These are phyloP conservation scores for Chiroxiphia lanceolata DNA, from an alignment of 2,797 vertebrate species.

Conservation along the genomic window DNA sequence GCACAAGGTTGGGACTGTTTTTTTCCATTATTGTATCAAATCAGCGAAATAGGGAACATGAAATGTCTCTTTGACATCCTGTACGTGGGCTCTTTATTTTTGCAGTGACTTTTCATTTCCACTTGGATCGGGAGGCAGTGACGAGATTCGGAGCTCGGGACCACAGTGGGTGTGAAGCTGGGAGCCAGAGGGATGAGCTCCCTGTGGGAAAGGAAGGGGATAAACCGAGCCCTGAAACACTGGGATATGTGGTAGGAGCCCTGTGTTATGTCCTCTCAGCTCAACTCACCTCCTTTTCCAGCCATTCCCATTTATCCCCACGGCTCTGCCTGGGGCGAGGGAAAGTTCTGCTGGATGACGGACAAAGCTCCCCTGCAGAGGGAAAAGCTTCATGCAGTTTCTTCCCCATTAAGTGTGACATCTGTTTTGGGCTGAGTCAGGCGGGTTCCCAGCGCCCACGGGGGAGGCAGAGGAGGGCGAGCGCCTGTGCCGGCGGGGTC, in stretches of 20 bases:
- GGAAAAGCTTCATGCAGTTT: not conserved
- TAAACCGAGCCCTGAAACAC: not conserved
- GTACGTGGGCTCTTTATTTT: not conserved
- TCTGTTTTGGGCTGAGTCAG: constrained; percentile 16
- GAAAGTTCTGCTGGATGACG: not conserved
- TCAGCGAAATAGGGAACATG: not conserved
- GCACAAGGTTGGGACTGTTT: not conserved
- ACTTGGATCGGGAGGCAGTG: not conserved
- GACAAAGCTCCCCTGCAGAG: not conserved
- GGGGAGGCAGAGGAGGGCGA: not conserved
- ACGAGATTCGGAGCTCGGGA: not conserved
- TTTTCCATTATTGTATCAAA: not conserved
- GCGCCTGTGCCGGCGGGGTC: not conserved
- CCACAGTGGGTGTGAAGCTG: fast-evolving
- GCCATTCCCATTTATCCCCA: fast-evolving
- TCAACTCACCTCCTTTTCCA: not conserved
- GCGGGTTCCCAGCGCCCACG: not conserved
- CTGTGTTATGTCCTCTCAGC: fast-evolving
- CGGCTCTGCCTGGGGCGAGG: not conserved
- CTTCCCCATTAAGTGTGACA: not conserved
- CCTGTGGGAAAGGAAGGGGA: not conserved
- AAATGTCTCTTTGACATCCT: not conserved
- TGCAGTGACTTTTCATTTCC: not conserved
- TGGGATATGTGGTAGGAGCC: not conserved
- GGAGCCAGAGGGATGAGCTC: not conserved